Percentiles rank a stretch among this genome's conserved stretches.
Evolutionary conservation across 2,113 vertebrate species (phyloP).

Genomic region (Myotis yumanensis): DNA sequence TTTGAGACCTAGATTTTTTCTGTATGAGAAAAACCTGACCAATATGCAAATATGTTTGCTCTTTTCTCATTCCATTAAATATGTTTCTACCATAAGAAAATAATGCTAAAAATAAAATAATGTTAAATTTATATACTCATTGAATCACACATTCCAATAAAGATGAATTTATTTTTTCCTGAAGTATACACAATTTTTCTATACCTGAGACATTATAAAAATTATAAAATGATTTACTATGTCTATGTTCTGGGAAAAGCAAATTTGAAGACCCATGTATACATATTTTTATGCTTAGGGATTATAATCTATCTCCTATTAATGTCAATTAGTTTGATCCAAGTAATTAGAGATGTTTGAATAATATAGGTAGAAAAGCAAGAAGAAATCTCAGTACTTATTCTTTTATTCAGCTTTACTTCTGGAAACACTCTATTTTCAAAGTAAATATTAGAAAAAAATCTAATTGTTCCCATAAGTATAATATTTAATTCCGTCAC

Average conservation of each 20-base stretch:
- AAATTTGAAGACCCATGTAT: neutral
- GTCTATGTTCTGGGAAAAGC: neutral
- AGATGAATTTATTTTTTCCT: neutral
- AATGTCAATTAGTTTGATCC: neutral
- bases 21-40: neutral
- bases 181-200: neutral
- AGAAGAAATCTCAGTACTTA: neutral
- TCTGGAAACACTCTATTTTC: conserved; percentile 49
- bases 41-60: neutral
- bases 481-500: conserved; percentile 51
- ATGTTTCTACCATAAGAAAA: neutral
- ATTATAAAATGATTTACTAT: neutral
- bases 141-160: neutral
- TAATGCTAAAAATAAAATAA: neutral
- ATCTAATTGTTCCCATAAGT: conserved; percentile 47
- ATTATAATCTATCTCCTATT: neutral
- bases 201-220: neutral
- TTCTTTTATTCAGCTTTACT: conserved; percentile 48
- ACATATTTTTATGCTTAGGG: neutral
- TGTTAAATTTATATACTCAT: neutral
- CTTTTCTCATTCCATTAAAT: neutral
- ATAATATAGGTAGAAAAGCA: neutral
- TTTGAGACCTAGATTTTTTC: neutral
- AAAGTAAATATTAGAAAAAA: conserved; percentile 29
- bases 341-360: neutral